Conservation (phyloP, 2,888 invertebrate species). For the Pyrgus malvae region DNA sequence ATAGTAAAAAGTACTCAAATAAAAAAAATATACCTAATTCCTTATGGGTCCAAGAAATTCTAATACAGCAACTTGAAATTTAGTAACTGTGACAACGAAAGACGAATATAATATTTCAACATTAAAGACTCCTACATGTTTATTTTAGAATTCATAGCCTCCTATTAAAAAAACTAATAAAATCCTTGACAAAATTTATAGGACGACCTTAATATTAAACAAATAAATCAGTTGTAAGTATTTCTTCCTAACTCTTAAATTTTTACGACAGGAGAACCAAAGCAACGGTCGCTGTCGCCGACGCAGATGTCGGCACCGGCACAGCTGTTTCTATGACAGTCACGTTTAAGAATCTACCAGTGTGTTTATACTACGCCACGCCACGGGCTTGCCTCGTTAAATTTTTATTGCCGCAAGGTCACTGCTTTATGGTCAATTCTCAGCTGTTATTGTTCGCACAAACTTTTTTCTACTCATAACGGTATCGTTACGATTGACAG, state of each 20-base stretch:
- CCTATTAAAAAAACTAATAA: background rate
- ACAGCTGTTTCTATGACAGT: constrained; percentile 78
- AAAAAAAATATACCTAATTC: too few relatives aligned
- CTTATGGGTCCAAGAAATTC: too few relatives aligned
- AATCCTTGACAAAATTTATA: constrained; percentile 1
- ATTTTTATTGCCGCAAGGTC: constrained; percentile 82
- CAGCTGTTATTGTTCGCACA: constrained; percentile 76
- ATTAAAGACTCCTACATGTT: too few relatives aligned
- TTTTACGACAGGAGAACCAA: constrained; percentile 20
- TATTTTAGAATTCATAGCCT: too few relatives aligned
- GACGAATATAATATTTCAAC: too few relatives aligned
- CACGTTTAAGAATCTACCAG: constrained; percentile 71
- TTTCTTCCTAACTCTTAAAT: constrained; percentile 47
- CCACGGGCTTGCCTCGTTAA: constrained; percentile 76
- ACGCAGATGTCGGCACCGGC: constrained; percentile 58
- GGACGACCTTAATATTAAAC: constrained; percentile 20
- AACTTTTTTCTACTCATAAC: constrained; percentile 71
- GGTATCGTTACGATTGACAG: constrained; percentile 69
- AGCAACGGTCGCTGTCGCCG: constrained; percentile 36
- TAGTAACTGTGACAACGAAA: too few relatives aligned
- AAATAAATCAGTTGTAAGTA: constrained; percentile 50
- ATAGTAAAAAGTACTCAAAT: too few relatives aligned
- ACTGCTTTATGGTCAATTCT: constrained; percentile 81
- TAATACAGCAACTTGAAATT: too few relatives aligned
- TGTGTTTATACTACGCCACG: constrained; percentile 63